Evolutionary conservation across 2,113 vertebrate species (phyloP), one percentile per base, ranked within the genome.

Genomic region (Cariama cristata): DNA sequence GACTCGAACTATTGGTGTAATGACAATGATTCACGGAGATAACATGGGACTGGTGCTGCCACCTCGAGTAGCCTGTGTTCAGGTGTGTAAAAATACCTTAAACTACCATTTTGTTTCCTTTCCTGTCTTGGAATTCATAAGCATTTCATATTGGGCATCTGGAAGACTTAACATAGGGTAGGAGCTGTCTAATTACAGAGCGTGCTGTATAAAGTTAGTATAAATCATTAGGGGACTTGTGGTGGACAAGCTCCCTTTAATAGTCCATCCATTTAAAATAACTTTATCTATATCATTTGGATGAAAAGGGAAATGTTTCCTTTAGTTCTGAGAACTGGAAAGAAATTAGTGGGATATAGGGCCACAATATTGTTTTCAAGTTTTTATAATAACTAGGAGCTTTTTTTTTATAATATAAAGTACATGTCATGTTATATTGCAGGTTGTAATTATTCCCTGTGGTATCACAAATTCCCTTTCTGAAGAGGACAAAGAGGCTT

Each of bases 11-110:
- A 99, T 99, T 38, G 99, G 99, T 5, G 99, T 99, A 49, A 99
- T 99, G 98, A 98, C 99, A 84, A 99, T 99, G 99, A 99, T 99
- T 76, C 99, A 99, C 19, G 99, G 99, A 81, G 99, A 99, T 98
- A 99, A 99, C 97, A 99, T 99, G 98, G 99, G 99, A 32, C 96
- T 99, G 21, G 98, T 99, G 9, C 96, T 99, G 27, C 99, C 99
- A 13, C 99, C 99, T 49, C 98, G 98, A 56, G 99, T 99, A 26
- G 99, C 99, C 83, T 99, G 98, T 91, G 97, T 99, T 79, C 99
- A 99, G 99, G 99, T 99, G 73, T 71, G 97, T 79, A 67, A 58
- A 80, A 52, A 59, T 30, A 14, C 22, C 32, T 86, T 74, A 23
- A 86, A 55, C 12, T 86, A 26, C 20, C 4, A 12, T 59, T n/a